Evolutionary conservation across 2,113 vertebrate species (phyloP).

Genomic region (Isurus oxyrinchus): DNA sequence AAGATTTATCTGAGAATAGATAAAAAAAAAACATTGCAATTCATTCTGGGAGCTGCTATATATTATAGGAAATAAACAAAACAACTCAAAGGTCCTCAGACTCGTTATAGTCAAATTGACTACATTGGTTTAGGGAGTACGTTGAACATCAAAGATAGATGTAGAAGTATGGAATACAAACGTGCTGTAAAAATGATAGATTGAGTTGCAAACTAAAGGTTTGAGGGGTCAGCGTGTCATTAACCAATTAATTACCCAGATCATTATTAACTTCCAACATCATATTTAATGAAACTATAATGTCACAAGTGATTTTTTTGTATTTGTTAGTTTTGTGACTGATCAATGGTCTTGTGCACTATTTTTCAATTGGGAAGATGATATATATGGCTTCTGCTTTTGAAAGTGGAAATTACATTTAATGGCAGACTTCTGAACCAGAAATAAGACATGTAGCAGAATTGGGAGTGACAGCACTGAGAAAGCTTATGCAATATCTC

Average conservation of each 20-base stretch:
- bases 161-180: background rate
- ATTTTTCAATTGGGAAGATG: background rate
- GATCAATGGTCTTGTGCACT: background rate
- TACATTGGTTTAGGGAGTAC: background rate
- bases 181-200: background rate
- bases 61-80: background rate
- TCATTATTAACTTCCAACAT: background rate
- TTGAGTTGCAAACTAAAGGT: background rate
- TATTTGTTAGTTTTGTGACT: background rate
- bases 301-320: background rate
- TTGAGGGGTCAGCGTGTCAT: background rate
- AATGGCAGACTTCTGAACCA: background rate
- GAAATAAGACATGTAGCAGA: background rate
- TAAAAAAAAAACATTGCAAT: background rate
- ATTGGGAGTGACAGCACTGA: background rate
- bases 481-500: background rate
- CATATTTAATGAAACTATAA: background rate
- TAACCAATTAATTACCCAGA: background rate
- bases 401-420: background rate
- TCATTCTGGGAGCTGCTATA: background rate
- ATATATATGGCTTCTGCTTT: background rate
- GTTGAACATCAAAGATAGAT: background rate
- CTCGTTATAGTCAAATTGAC: background rate
- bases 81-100: background rate
- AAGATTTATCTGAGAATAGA: background rate